Base-by-base conservation (phyloP, 2,888 invertebrate genomes). In the Phengaris alcon region DNA sequence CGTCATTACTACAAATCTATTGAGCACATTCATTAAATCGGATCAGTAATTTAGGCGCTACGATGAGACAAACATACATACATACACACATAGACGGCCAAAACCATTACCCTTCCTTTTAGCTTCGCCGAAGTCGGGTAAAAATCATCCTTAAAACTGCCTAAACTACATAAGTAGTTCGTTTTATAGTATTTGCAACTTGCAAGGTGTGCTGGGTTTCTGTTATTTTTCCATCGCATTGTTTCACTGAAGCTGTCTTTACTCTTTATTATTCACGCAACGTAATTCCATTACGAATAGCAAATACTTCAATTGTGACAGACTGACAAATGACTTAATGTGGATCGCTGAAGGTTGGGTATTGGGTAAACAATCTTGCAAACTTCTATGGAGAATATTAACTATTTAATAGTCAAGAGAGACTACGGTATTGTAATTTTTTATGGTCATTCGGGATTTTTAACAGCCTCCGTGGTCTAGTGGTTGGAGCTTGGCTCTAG, bases 261-360 rank as follows among this genome's bases (percentile, higher is more conserved):
- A 52, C 8, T 52, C 13, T 54, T 72, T 72, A 54, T 7, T 72
- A 54, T 72, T 72, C 54, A 72, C 22, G 35, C 12, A 52, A 12
- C 51, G 52, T 48, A n/a, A 69, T 51, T 15, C 51, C 51, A 70
- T 70, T 70, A 22, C 51, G 70, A 22, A 22, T 52, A 70, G 12
- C 46, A 46, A 52, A 22, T 52, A 72, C 72, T 72, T 54, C 72
- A 52, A 54, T 54, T 52, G 44, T 2, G 54, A 15, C 22, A 22
- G 22, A 48, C 22, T 72, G 51, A 72, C 54, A 54, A 72, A 72
- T 72, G 72, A 13, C 72, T 15, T 52, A 52, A 72, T 72, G 52
- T 72, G 13, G 22, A 12, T 64, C 9, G 22, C 35, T 35, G 22
- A 68, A 68, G 68, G 15, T 68, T 48, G 48, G n/a, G n/a, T 10